These are phyloP conservation scores for Caenorhabditis sp. DNA, from an alignment of 2,888 invertebrate species.

Conservation along the genomic window DNA sequence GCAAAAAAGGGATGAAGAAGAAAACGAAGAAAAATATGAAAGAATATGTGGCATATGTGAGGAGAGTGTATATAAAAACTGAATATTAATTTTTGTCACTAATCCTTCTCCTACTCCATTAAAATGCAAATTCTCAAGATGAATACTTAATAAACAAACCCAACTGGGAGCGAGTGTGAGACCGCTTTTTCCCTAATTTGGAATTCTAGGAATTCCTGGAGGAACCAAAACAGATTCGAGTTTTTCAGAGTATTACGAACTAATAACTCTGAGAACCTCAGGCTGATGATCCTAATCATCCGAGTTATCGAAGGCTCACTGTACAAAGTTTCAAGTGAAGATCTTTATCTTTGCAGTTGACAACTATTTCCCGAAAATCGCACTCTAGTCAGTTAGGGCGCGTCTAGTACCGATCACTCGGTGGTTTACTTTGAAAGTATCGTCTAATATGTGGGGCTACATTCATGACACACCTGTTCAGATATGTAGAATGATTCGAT, in stretches of 20 bases:
- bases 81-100: slow-evolving; percentile 54
- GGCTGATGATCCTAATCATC: no score
- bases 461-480: no score
- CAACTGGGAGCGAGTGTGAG: background rate
- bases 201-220: background rate
- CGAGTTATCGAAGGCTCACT: no score
- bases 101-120: slow-evolving; percentile 44
- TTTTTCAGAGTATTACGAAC: background rate
- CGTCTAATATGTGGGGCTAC: no score
- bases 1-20: slow-evolving; percentile 12
- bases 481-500: no score
- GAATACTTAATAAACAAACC: slow-evolving; percentile 25
- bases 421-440: no score
- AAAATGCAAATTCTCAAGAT: slow-evolving; percentile 51
- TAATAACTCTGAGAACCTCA: no score
- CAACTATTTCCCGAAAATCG: no score
- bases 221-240: background rate
- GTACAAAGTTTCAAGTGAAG: no score
- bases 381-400: no score
- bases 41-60: slow-evolving; percentile 6
- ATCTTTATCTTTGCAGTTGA: no score
- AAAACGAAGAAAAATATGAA: slow-evolving; percentile 13
- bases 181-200: background rate
- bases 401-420: no score
- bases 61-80: slow-evolving; percentile 12